Evolutionary conservation across 1,140 invertebrate species (phyloP), one percentile per base, ranked within the genome.

Genomic region (Drosophila watanabei): DNA sequence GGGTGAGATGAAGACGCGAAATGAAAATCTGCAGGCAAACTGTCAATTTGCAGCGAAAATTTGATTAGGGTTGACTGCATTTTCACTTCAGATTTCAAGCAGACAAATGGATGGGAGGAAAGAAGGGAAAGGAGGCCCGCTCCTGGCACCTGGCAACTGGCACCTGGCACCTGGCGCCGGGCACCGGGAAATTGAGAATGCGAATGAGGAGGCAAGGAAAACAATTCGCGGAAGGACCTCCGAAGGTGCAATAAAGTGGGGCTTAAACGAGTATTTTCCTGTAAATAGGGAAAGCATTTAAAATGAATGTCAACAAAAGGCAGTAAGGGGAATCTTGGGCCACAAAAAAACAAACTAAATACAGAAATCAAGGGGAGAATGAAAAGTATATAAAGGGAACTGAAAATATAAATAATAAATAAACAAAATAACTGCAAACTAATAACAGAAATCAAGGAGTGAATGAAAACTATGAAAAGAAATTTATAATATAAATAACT

Each of bases 11-110:
- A 59, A 75, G 80, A 62, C 57, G 64, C 79, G 77, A 79, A 82
- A 79, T 79, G 65, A 66, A 87, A 83, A 83, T 77, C 68, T 88
- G 68, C 77, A 69, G 66, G 66, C 76, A 77, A 80, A 87, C 71
- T 82, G 64, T 71, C 79, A 79, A 76, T 82, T 79, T 82, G 59
- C 64, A 62, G 52, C 37, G 77, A 65, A 82, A 87, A 87, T 88
- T 83, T 88, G 80, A 88, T 83, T 80, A 80, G 66, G 80, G 61
- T 83, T 80, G 59, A 65, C 69, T 70, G 75, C 79, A 51, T 71
- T 84, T 72, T 62, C 71, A 48, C 49, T 60, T 51, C 45, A 72
- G 71, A 73, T 54, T 39, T 43, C 46, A 20, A 24, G 20, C 37
- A 24, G 30, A 32, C 11, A 41, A 41, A 52, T 32, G 32, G n/a